Conservation (phyloP, 1,140 invertebrate species). For the Homalodisca vitripennis region DNA sequence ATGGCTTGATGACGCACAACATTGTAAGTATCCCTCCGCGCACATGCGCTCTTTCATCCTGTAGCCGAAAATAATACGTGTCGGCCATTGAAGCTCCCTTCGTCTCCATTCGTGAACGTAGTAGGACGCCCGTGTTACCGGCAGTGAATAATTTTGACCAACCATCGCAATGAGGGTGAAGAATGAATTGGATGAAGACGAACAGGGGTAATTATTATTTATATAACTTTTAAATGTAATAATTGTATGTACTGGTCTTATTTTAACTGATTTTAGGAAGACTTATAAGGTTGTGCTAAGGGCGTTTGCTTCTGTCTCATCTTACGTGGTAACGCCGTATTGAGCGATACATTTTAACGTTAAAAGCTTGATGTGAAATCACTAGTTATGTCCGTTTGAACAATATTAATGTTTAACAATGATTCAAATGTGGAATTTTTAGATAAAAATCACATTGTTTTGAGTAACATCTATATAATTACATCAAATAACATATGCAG, state of each 20-base stretch:
- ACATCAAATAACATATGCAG: no score
- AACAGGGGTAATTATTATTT: slow-evolving; percentile 30
- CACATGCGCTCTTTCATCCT: slow-evolving; percentile 1
- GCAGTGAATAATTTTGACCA: slow-evolving; percentile 9
- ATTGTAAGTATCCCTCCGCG: slow-evolving; percentile 27
- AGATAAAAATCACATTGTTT: no score
- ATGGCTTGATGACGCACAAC: no score
- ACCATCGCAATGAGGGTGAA: slow-evolving; percentile 27
- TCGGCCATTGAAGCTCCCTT: slow-evolving; percentile 18
- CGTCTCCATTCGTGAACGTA: background rate
- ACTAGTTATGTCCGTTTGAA: no score
- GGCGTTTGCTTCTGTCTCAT: slow-evolving; percentile 5
- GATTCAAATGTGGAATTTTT: no score
- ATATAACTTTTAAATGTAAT: no score
- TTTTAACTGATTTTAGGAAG: background rate
- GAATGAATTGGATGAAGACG: slow-evolving; percentile 31
- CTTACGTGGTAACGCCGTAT: background rate
- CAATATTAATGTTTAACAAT: no score
- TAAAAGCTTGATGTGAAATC: no score
- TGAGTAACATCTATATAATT: no score
- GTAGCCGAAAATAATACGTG: slow-evolving; percentile 11
- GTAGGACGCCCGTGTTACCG: slow-evolving; percentile 25
- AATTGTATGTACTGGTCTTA: no score
- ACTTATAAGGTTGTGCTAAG: background rate
- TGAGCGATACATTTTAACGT: no score